phyloP scores from a whole-genome alignment of 2,888 invertebrate genomes.

The Dryobotodes eremita region DNA sequence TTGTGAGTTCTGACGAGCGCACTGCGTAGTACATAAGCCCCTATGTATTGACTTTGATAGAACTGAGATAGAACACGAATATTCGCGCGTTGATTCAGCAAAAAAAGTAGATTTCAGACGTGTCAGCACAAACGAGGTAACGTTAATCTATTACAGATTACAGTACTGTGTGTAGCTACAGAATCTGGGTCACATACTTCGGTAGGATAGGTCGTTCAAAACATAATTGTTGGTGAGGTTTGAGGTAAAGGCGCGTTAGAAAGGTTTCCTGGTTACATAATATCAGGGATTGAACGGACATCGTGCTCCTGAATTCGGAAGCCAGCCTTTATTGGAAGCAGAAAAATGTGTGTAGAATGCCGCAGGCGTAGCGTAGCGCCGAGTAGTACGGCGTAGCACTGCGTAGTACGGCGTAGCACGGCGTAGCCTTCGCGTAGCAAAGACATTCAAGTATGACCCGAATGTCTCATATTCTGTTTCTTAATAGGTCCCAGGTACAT shows the following conservation, averaged over 20 bases:
- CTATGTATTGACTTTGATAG: slow-evolving; percentile 64
- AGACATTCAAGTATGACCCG: not conserved
- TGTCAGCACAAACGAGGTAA: slow-evolving; percentile 49
- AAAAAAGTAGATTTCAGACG: slow-evolving; percentile 56
- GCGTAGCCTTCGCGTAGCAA: slow-evolving; percentile 22
- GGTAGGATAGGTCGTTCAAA: slow-evolving; percentile 34
- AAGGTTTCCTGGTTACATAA: slow-evolving; percentile 43
- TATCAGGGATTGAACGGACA: slow-evolving; percentile 9
- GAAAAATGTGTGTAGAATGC: slow-evolving; percentile 36
- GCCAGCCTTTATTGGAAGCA: slow-evolving; percentile 31
- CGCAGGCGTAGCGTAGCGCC: slow-evolving; percentile 11
- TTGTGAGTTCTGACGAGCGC: slow-evolving; percentile 47
- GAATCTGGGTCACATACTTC: slow-evolving; percentile 45
- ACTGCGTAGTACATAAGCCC: slow-evolving; percentile 47
- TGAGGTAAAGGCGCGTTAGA: slow-evolving; percentile 20
- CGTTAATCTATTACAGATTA: slow-evolving; percentile 54
- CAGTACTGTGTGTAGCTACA: slow-evolving; percentile 22
- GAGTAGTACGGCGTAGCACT: not conserved
- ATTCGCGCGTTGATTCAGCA: slow-evolving; percentile 65
- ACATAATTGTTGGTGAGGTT: slow-evolving; percentile 36
- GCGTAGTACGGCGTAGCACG: slow-evolving; percentile 2
- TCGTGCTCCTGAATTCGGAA: slow-evolving; percentile 34
- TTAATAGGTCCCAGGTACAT: not conserved
- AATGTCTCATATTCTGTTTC: not conserved
- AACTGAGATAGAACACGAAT: slow-evolving; percentile 72